phyloP scores from a whole-genome alignment of 2,888 invertebrate genomes.

The Oasisia sp. region DNA sequence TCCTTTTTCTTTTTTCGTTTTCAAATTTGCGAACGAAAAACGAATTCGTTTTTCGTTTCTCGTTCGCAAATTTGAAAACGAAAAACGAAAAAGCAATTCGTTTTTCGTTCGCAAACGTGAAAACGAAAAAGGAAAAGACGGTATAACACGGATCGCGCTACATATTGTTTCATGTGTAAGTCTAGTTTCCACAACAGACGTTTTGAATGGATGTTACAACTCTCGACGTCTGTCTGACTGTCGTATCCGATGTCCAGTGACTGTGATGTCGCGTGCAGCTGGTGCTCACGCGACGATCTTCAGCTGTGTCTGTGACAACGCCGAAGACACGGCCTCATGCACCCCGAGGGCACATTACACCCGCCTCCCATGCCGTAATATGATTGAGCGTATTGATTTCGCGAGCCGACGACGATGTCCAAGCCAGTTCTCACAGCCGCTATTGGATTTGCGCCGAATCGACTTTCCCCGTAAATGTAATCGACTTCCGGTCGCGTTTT shows the following conservation, averaged over 20 bases:
- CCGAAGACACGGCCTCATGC: neutral
- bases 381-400: slow-evolving; percentile 1
- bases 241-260: neutral
- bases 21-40: too few relatives aligned
- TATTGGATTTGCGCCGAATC: neutral
- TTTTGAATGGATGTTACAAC: neutral
- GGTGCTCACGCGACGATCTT: neutral
- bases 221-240: neutral
- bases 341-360: neutral
- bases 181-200: neutral
- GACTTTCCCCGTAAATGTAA: neutral
- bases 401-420: neutral
- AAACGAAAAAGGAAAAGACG: too few relatives aligned
- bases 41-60: too few relatives aligned
- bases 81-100: too few relatives aligned
- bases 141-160: too few relatives aligned
- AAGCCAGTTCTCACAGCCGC: neutral
- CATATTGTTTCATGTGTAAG: too few relatives aligned
- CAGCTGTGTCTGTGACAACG: neutral
- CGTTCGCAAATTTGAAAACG: too few relatives aligned
- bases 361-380: neutral
- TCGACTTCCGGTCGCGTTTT: neutral
- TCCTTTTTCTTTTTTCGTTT: too few relatives aligned
- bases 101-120: too few relatives aligned
- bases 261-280: neutral